phyloP scores from a whole-genome alignment of 92 coral and sea anemone species.

The Heteractis magnifica region DNA sequence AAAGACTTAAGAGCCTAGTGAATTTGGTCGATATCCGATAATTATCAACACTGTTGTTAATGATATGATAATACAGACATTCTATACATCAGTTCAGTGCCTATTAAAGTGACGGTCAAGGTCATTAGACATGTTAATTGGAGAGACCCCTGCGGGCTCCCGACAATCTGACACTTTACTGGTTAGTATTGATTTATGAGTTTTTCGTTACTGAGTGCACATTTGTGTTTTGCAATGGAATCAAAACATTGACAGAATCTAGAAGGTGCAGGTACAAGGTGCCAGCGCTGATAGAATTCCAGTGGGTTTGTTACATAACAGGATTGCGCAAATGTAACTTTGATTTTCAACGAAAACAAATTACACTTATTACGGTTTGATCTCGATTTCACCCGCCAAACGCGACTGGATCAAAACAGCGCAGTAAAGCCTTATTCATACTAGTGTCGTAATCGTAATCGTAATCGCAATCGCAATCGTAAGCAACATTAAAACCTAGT shows the following conservation, averaged over 20 bases:
- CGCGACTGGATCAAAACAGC: too few relatives aligned
- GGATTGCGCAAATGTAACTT: neutral
- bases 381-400: too few relatives aligned
- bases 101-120: neutral
- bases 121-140: constrained; percentile 4
- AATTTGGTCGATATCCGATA: neutral
- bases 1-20: neutral
- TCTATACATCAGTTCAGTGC: neutral
- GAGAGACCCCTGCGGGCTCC: neutral
- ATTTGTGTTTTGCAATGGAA: neutral
- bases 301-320: neutral
- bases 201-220: neutral
- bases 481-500: too few relatives aligned
- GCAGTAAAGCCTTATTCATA: too few relatives aligned
- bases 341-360: neutral
- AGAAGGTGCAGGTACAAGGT: neutral
- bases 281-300: neutral
- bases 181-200: neutral
- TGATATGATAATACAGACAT: neutral
- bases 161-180: neutral
- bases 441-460: too few relatives aligned
- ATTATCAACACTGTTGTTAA: neutral
- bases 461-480: too few relatives aligned
- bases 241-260: neutral
- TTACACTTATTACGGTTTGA: too few relatives aligned